These are phyloP conservation scores for Premnoplex brunnescens DNA, from an alignment of 2,797 vertebrate species.

Conservation along the genomic window DNA sequence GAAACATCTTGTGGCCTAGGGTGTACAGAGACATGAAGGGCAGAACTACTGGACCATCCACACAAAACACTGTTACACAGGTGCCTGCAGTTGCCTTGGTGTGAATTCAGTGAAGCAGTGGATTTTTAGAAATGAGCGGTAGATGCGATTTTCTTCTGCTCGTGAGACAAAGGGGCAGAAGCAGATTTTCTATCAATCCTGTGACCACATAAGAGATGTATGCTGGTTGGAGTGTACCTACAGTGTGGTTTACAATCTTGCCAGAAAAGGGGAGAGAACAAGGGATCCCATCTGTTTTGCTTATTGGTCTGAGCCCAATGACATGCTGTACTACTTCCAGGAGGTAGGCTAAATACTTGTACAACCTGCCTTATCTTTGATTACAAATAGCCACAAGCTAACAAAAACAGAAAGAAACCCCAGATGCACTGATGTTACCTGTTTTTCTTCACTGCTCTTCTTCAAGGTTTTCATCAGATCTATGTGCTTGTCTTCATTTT, in stretches of 20 bases:
- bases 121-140: neutral
- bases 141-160: neutral
- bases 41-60: neutral
- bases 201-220: neutral
- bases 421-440: slow-evolving; percentile 68
- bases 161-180: neutral
- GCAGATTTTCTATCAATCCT: neutral
- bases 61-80: neutral
- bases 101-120: neutral
- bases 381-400: neutral
- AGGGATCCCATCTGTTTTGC: neutral
- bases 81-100: neutral
- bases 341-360: neutral
- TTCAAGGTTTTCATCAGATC: slow-evolving; percentile 87
- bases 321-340: neutral
- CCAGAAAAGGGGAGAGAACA: neutral
- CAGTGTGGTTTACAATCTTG: neutral
- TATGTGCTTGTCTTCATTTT: slow-evolving; percentile 86
- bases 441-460: slow-evolving; percentile 87
- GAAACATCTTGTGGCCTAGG: neutral
- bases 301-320: neutral
- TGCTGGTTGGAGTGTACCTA: neutral
- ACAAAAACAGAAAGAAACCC: neutral
- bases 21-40: neutral
- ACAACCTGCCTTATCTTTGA: neutral